These are phyloP conservation scores for Baronia brevicornis DNA, from an alignment of 2,888 invertebrate species.

Conservation along the genomic window DNA sequence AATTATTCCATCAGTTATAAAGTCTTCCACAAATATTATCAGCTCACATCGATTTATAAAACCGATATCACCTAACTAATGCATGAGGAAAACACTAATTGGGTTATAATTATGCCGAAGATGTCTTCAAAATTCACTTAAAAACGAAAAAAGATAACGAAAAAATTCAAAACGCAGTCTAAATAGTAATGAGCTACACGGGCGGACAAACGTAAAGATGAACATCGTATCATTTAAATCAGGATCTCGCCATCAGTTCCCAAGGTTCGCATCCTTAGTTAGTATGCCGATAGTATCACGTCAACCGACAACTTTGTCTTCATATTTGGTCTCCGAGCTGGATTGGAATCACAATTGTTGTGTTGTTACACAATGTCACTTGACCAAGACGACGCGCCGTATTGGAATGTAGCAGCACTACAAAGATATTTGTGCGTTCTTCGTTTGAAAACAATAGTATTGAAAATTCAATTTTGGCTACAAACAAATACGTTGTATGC, in stretches of 20 bases:
- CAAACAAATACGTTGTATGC: constrained; percentile 19
- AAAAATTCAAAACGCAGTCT: too few relatives aligned
- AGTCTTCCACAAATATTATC: too few relatives aligned
- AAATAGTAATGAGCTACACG: constrained; percentile 12
- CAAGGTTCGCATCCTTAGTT: constrained; percentile 42
- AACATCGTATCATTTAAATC: constrained; percentile 35
- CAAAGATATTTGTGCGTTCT: constrained; percentile 17
- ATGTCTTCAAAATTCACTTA: too few relatives aligned
- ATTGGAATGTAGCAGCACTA: constrained; percentile 5
- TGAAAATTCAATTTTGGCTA: constrained; percentile 26
- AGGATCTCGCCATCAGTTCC: constrained; percentile 33
- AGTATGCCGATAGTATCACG: constrained; percentile 43
- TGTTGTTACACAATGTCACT: constrained; percentile 49
- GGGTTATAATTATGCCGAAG: too few relatives aligned
- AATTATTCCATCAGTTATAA: too few relatives aligned
- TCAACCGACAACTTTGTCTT: constrained; percentile 38
- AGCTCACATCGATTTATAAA: too few relatives aligned
- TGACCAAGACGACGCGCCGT: constrained; percentile 21
- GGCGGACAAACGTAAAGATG: constrained; percentile 13
- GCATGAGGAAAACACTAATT: too few relatives aligned
- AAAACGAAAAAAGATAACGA: too few relatives aligned
- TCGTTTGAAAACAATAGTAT: constrained; percentile 25
- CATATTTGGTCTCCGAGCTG: constrained; percentile 54
- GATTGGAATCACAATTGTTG: constrained; percentile 55
- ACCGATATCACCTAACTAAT: too few relatives aligned